These are phyloP conservation scores for Pomatostomus ruficeps DNA, from an alignment of 2,113 vertebrate genomes.

Conservation along the genomic window DNA sequence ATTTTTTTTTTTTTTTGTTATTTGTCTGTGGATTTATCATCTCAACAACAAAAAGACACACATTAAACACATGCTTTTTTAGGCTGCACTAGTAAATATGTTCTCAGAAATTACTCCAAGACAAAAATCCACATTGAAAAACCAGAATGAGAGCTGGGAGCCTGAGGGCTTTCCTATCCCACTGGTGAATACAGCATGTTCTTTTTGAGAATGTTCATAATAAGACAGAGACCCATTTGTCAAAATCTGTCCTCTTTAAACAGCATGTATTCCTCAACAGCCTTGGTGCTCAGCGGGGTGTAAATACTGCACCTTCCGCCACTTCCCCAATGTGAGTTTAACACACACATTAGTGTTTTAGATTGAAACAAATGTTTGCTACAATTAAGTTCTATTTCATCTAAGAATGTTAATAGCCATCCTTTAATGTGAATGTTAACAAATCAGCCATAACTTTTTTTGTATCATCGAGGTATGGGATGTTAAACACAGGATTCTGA, in stretches of 20 bases:
- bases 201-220: not conserved
- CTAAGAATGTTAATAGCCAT: not conserved
- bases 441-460: not conserved
- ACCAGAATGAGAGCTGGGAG: not conserved
- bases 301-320: not conserved
- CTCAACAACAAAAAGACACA: not conserved
- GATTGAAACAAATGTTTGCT: not conserved
- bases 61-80: not conserved
- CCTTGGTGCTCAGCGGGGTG: not conserved
- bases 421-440: not conserved
- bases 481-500: not conserved
- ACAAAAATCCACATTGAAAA: not conserved
- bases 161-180: slow-evolving; percentile 27
- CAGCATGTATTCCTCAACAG: not conserved
- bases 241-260: not conserved
- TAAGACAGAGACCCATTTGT: slow-evolving; percentile 27
- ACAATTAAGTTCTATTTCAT: not conserved
- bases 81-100: not conserved
- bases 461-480: rapidly evolving
- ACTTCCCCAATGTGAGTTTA: not conserved
- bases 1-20: not conserved
- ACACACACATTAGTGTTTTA: not conserved
- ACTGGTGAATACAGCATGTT: not conserved
- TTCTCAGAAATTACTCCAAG: not conserved
- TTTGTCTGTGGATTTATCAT: not conserved